Evolutionary conservation across 1,140 invertebrate genomes (phyloP), one percentile per base, ranked within the genome.

Genomic region (Phthorimaea operculella): DNA sequence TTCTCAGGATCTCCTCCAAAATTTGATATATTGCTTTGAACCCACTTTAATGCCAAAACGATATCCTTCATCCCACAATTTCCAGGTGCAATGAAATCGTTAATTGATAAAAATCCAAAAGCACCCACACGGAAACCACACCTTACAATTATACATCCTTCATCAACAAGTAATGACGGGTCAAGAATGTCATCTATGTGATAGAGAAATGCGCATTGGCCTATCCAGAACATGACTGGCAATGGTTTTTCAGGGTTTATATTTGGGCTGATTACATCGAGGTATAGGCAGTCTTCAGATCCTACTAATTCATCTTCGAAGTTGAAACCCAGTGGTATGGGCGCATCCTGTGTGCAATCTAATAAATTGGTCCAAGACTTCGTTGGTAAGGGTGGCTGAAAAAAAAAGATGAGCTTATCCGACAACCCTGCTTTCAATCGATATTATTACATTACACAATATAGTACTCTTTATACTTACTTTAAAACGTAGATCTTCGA

Each of bases 51-150:
- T n/a, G n/a, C n/a, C n/a, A n/a, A n/a, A n/a, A n/a, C n/a, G 70
- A 90, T 86, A 68, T 92, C 90, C 77, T 89, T 89, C 51, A 91
- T 60, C 6, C 90, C 90, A 74, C 83, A 87, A 72, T 91, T 91
- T 33, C 90, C 90, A 10, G 86, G 79, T 8, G 86, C 83, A 33
- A 61, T 64, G 34, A 76, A 70, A 14, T 82, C 77, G 60, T 78
- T 76, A 4, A 73, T 70, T 14, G 82, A 80, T n/a, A n/a, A n/a
- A n/a, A n/a, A n/a, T n/a, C n/a, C n/a, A n/a, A n/a, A n/a, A n/a
- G n/a, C n/a, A n/a, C n/a, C n/a, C n/a, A n/a, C n/a, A n/a, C n/a
- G n/a, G n/a, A n/a, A n/a, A n/a, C n/a, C n/a, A n/a, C n/a, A 79
- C 59, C 64, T 66, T 6, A 81, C 78, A 65, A 71, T 79, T 39